Conservation (phyloP, 2,888 invertebrate genomes). For the Galerucella nymphaeae region DNA sequence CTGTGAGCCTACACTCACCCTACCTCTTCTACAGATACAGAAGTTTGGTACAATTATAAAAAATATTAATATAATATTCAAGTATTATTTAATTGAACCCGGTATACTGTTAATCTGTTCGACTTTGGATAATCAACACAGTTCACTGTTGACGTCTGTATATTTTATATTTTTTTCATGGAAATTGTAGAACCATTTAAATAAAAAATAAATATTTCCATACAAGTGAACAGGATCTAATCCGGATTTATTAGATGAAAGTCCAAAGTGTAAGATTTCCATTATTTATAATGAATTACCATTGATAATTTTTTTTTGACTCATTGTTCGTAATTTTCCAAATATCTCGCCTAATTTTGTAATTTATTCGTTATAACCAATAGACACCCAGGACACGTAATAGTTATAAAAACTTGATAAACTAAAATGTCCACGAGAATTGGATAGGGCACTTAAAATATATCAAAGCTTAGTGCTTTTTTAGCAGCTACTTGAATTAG, state of each 20-base stretch:
- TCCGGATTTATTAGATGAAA: constrained; percentile 39
- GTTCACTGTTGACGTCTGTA: constrained; percentile 34
- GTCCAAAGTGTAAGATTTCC: constrained; percentile 35
- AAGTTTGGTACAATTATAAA: too few relatives aligned
- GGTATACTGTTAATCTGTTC: constrained; percentile 19
- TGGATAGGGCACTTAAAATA: constrained; percentile 18
- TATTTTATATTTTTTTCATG: constrained; percentile 40
- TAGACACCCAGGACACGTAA: too few relatives aligned
- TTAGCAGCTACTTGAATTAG: constrained; percentile 23
- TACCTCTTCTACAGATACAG: too few relatives aligned
- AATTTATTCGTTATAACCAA: not conserved
- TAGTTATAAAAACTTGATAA: constrained; percentile 22
- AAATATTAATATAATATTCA: too few relatives aligned
- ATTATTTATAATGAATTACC: constrained; percentile 37
- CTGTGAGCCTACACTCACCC: too few relatives aligned
- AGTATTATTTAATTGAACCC: not conserved
- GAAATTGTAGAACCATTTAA: constrained; percentile 37
- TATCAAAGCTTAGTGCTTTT: constrained; percentile 10
- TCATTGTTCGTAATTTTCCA: not conserved
- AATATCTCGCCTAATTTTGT: not conserved
- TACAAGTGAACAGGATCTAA: constrained; percentile 30
- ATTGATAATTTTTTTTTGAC: not conserved
- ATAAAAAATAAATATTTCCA: constrained; percentile 33
- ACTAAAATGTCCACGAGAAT: not conserved
- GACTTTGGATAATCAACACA: constrained; percentile 32